phyloP scores from a whole-genome alignment of 2,113 vertebrate species.

The Bufo bufo region DNA sequence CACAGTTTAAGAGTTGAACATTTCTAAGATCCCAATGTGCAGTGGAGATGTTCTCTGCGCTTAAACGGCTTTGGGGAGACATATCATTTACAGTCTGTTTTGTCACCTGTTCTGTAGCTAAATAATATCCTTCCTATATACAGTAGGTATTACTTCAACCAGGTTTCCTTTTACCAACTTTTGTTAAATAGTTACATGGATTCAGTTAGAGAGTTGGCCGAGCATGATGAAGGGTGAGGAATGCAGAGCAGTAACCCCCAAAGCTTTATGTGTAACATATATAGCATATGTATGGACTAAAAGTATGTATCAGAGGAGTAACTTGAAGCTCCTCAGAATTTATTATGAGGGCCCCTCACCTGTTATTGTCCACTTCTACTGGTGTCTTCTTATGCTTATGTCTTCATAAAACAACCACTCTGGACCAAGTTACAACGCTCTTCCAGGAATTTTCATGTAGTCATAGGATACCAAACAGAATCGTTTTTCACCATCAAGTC shows the following conservation, averaged over 20 bases:
- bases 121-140: conserved; percentile 7
- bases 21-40: conserved; percentile 3
- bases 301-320: too few species aligned
- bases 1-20: not conserved
- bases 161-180: conserved; percentile 16
- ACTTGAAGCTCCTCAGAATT: too few species aligned
- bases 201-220: not conserved
- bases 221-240: not conserved
- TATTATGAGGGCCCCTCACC: too few species aligned
- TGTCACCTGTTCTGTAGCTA: conserved; percentile 21
- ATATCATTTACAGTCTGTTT: conserved; percentile 17
- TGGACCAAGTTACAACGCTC: too few species aligned
- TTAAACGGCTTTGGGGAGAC: conserved; percentile 5
- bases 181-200: not conserved
- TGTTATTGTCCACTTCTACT: too few species aligned
- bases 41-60: not conserved
- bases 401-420: too few species aligned
- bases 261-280: not conserved
- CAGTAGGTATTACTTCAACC: not conserved
- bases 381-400: too few species aligned
- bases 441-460: too few species aligned
- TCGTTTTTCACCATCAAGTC: too few species aligned
- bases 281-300: too few species aligned
- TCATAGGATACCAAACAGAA: too few species aligned
- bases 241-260: not conserved